Percentiles rank a stretch among this genome's conserved stretches.
Evolutionary conservation across 2,888 invertebrate species (phyloP).

Genomic region (Drosophila percnosoma): DNA sequence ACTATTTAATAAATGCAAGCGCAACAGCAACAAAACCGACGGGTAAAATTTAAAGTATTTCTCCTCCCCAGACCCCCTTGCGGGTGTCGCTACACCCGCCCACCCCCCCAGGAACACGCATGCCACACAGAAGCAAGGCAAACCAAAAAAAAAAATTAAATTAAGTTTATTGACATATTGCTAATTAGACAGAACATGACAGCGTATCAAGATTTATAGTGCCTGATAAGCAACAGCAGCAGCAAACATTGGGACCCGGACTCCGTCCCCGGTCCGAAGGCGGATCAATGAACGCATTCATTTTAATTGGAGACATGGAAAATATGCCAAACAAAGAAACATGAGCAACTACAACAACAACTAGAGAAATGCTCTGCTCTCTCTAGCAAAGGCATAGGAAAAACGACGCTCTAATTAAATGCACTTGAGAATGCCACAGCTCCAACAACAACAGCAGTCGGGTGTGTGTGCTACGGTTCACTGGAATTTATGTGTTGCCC

Average conservation of each 20-base stretch:
- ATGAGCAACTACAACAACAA: conserved; percentile 23
- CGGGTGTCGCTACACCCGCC: not conserved
- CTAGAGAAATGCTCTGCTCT: conserved; percentile 23
- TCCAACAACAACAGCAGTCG: conserved; percentile 38
- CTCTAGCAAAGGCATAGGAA: conserved; percentile 44
- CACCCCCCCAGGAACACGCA: conserved; percentile 27
- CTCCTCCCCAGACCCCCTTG: not conserved
- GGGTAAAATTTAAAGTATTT: conserved; percentile 45
- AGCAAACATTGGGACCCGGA: conserved; percentile 26
- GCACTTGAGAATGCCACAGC: conserved; percentile 72
- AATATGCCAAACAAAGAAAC: conserved; percentile 73
- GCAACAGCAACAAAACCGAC: conserved; percentile 17
- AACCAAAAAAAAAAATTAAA: conserved; percentile 68
- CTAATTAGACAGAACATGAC: conserved; percentile 84
- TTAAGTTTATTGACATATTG: conserved; percentile 84
- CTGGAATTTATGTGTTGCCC: conserved; percentile 70
- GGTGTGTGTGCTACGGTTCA: conserved; percentile 52
- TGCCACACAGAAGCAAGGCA: conserved; percentile 45
- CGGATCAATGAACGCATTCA: conserved; percentile 80
- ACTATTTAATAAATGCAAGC: conserved; percentile 50
- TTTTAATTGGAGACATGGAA: conserved; percentile 81
- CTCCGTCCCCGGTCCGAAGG: conserved; percentile 20
- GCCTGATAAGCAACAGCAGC: conserved; percentile 66
- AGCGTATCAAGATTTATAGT: conserved; percentile 84
- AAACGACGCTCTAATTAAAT: conserved; percentile 73